These are phyloP conservation scores for Marmota flaviventris DNA, from an alignment of 2,113 vertebrate species.

Conservation along the genomic window DNA sequence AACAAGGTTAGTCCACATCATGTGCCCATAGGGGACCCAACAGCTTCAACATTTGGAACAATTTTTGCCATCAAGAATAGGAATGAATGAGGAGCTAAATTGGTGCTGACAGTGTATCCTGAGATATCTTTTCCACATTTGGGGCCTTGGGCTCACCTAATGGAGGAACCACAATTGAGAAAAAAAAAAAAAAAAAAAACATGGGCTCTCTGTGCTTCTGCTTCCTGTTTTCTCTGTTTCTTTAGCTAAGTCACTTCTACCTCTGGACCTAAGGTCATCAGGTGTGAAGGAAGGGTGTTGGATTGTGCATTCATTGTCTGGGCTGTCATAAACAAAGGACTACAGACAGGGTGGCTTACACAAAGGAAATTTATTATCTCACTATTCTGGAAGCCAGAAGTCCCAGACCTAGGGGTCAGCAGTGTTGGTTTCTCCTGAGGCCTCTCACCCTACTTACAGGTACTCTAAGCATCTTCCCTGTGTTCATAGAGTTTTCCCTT, in stretches of 20 bases:
- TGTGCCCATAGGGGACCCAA: too few species aligned
- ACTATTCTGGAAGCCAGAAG: not conserved
- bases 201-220: too few species aligned
- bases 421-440: not conserved
- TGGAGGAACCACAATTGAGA: too few species aligned
- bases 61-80: too few species aligned
- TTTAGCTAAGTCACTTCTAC: not conserved
- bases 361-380: not conserved
- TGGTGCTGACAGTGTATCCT: too few species aligned
- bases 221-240: not conserved
- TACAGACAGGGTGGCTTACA: not conserved
- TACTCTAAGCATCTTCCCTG: not conserved
- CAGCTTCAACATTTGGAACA: too few species aligned
- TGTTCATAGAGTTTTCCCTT: not conserved
- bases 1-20: too few species aligned
- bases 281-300: not conserved
- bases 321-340: not conserved
- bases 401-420: not conserved
- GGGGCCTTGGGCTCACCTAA: too few species aligned
- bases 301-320: not conserved
- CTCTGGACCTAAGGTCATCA: not conserved
- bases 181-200: too few species aligned
- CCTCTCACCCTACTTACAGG: not conserved
- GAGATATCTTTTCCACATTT: too few species aligned
- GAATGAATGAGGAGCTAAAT: too few species aligned